Conservation (phyloP, 2,113 vertebrate species). For the Chunga burmeisteri region DNA sequence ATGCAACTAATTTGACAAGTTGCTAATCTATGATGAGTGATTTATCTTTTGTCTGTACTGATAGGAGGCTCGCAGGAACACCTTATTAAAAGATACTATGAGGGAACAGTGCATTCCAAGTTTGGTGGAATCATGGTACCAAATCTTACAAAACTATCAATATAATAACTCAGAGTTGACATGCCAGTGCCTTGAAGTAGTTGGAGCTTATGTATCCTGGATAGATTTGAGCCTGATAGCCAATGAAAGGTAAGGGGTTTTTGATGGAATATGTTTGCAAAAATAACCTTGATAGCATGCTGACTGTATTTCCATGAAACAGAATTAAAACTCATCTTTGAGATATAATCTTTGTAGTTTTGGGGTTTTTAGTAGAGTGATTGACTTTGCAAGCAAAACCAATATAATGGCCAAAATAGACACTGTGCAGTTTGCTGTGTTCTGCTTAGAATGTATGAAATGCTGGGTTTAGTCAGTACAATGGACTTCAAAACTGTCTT, state of each 20-base stretch:
- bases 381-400: neutral
- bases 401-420: neutral
- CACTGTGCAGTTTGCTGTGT: neutral
- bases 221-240: constrained; percentile 98
- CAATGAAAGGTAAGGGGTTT: constrained; percentile 87
- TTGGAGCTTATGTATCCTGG: constrained; percentile 97
- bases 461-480: neutral
- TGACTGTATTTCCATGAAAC: neutral
- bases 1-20: neutral
- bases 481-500: neutral
- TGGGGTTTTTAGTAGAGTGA: neutral
- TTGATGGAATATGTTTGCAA: neutral
- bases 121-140: constrained; percentile 98
- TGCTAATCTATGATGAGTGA: neutral
- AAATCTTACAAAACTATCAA: constrained; percentile 95
- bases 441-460: neutral
- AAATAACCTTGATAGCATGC: neutral
- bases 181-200: constrained; percentile 98
- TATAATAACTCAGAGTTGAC: constrained; percentile 93
- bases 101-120: constrained; percentile 94
- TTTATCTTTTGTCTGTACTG: neutral
- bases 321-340: neutral
- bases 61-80: constrained; percentile 94
- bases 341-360: neutral
- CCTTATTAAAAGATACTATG: constrained; percentile 94